Conservation (phyloP, 2,888 invertebrate species). For the Acleris literana region DNA sequence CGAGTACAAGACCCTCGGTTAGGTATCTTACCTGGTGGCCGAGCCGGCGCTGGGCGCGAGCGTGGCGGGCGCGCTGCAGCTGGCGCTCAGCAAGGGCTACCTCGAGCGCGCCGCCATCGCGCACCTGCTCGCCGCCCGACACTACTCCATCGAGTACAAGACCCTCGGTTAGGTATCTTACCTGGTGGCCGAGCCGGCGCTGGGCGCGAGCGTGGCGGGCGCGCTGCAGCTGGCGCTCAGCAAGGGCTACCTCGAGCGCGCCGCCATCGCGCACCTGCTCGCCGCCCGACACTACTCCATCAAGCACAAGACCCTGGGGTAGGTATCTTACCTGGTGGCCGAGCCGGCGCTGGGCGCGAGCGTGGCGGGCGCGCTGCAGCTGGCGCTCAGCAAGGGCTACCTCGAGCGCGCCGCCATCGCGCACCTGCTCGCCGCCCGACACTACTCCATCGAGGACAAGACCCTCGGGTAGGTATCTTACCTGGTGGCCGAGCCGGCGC, state of each 20-base stretch:
- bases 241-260: no score
- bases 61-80: conserved; percentile 85
- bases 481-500: no score
- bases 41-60: conserved; percentile 95
- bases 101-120: conserved; percentile 87
- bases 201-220: no score
- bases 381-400: conserved; percentile 48
- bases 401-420: no score
- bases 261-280: conserved; percentile 54
- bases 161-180: conserved; percentile 38
- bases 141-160: conserved; percentile 53
- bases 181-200: no score
- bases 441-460: no score
- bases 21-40: conserved; percentile 85
- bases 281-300: conserved; percentile 56
- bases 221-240: no score
- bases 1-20: conserved; percentile 38
- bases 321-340: conserved; percentile 20
- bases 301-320: conserved; percentile 42
- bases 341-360: no score
- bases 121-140: conserved; percentile 58
- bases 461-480: no score
- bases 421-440: no score
- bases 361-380: no score
- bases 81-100: conserved; percentile 97